These are phyloP conservation scores for Thunnus albacares DNA, from an alignment of 2,797 vertebrate genomes.

Conservation along the genomic window DNA sequence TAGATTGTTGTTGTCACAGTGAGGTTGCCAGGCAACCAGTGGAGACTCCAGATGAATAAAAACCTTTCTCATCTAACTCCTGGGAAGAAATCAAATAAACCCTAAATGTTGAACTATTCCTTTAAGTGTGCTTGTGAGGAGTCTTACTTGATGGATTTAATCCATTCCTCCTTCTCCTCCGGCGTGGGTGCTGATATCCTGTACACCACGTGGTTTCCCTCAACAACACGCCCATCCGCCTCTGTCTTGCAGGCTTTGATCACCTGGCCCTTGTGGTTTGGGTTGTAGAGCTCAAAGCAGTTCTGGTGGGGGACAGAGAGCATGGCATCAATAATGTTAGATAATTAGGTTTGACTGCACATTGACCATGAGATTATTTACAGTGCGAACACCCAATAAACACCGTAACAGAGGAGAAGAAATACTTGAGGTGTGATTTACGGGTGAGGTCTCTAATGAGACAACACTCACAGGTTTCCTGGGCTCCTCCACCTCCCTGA, in stretches of 20 bases:
- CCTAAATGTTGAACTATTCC: neutral
- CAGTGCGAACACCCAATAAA: neutral
- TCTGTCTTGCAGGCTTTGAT: slow-evolving; percentile 99
- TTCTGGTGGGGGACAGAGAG: slow-evolving; percentile 84
- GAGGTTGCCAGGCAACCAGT: neutral
- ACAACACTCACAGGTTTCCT: slow-evolving; percentile 92
- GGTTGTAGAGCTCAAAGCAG: slow-evolving; percentile 98
- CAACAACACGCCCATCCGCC: slow-evolving; percentile 96
- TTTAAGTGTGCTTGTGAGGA: neutral
- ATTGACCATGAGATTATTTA: neutral
- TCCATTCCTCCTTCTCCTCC: slow-evolving; percentile 99
- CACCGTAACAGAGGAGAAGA: neutral
- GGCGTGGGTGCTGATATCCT: slow-evolving; percentile 97
- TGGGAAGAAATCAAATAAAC: neutral
- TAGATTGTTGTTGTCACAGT: no score
- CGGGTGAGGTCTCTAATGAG: slow-evolving; percentile 40
- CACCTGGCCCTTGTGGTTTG: slow-evolving; percentile 97
- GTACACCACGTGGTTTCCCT: slow-evolving; percentile 98
- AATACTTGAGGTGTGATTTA: neutral
- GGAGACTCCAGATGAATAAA: neutral
- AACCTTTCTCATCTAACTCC: neutral
- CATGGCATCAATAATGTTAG: neutral
- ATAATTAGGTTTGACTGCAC: slow-evolving; percentile 14
- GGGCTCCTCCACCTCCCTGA: slow-evolving; percentile 97
- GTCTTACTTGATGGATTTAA: slow-evolving; percentile 97